A percentile compares a stretch with the other conserved stretches of the same genome.
Evolutionary conservation across 2,888 invertebrate genomes (phyloP).

Genomic region (Sympetrum striolatum): DNA sequence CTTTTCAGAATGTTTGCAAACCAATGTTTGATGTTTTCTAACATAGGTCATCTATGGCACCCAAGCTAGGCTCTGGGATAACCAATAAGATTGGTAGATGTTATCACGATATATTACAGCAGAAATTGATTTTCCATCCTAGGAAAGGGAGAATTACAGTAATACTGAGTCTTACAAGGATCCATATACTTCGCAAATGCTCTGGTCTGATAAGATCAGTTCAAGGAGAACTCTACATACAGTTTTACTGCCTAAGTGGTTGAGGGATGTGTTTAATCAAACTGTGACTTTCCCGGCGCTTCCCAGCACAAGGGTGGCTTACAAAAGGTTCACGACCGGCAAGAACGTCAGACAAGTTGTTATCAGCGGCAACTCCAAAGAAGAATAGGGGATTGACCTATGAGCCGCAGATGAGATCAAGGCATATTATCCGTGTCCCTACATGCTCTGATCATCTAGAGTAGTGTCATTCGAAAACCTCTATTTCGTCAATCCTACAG

Average conservation of each 20-base stretch:
- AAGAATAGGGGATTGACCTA: neutral
- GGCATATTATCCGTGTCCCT: neutral
- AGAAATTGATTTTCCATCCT: too few species aligned
- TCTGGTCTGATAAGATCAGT: neutral
- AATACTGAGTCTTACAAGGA: too few species aligned
- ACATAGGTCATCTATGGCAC: too few species aligned
- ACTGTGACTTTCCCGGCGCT: neutral
- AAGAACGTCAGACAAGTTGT: neutral
- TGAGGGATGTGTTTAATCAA: neutral
- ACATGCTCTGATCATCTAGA: neutral
- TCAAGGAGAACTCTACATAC: neutral
- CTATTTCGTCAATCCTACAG: too few species aligned
- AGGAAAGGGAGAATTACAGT: neutral
- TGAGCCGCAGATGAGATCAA: neutral
- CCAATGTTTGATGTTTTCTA: too few species aligned
- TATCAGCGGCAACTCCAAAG: neutral
- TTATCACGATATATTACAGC: too few species aligned
- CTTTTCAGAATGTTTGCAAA: too few species aligned
- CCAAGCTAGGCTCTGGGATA: too few species aligned
- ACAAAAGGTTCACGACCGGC: neutral
- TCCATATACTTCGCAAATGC: neutral
- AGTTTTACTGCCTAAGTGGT: neutral
- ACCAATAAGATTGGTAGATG: too few species aligned
- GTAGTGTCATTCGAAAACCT: too few species aligned
- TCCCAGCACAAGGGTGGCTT: neutral